Evolutionary conservation across 2,113 vertebrate genomes (phyloP), one percentile per base, ranked within the genome.

Genomic region (Tringa solitaria): DNA sequence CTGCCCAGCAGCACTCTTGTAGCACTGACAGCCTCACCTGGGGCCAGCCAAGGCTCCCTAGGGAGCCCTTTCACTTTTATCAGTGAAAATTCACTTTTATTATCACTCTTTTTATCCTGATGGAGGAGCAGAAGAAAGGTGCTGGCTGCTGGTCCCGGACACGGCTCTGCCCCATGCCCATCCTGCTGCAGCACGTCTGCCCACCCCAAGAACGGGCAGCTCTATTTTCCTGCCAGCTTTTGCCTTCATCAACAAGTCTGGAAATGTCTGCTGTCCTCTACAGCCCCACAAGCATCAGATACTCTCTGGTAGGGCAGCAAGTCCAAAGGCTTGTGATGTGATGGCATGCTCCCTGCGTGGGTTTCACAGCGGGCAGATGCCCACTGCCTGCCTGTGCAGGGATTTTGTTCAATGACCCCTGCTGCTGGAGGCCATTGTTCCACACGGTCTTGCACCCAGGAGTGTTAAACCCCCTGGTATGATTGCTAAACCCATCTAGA

Each of bases 381-480:
- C 48, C 22, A 48, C 48, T 48, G 48, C n/a, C 15, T 54, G 15
- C 26, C 61, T n/a, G 28, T 59, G 30, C 57, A 86, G 11, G 27
- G 27, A 27, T 35, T 70, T 59, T 51, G 39, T 74, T 53, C n/a
- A 15, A 33, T 3, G 4, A 53, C 8, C 16, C 15, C 27, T 21
- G 46, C 41, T 76, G 30, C 74, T 63, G 51, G n/a, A 87, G 32
- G 16, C 12, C 4, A 10, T 7, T 14, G 43, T 23, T 87, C 3
- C 3, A 12, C 20, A 24, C 2, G 12, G 12, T 26, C 50, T 5
- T 32, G 24, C 28, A 59, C 26, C 64, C 53, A 56, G 4, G 12
- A 75, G 15, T 0, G 0, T 28, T 32, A 75, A 89, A 67, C 11
- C 23, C 33, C 12, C 4, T 1, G 3, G 14, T 27, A 19, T 1